Evolutionary conservation across 1,140 invertebrate genomes (phyloP).

Genomic region (Pissodes strobi): DNA sequence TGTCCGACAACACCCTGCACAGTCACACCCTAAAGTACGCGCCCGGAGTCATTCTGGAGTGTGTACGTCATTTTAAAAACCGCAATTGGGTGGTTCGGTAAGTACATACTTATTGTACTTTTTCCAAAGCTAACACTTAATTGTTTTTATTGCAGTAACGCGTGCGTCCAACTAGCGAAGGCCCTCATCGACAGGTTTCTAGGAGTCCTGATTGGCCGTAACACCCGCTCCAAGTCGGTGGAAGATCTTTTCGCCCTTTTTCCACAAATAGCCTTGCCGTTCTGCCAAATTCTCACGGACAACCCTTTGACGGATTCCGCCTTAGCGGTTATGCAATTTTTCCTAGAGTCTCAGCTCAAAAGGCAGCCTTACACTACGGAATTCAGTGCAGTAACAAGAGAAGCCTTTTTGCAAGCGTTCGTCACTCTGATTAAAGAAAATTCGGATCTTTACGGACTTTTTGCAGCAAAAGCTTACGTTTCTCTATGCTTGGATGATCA

Average conservation of each 20-base stretch:
- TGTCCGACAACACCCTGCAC: constrained; percentile 39
- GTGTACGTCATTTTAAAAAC: constrained; percentile 34
- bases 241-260: constrained; percentile 38
- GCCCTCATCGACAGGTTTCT: constrained; percentile 40
- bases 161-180: constrained; percentile 37
- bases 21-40: constrained; percentile 31
- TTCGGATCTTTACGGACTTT: constrained; percentile 36
- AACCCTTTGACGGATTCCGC: constrained; percentile 27
- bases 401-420: constrained; percentile 31
- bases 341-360: constrained; percentile 38
- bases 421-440: constrained; percentile 32
- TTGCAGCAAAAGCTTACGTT: constrained; percentile 33
- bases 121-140: constrained; percentile 4
- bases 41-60: constrained; percentile 24
- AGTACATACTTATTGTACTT: neutral
- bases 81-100: constrained; percentile 39
- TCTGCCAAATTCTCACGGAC: constrained; percentile 26
- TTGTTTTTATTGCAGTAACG: constrained; percentile 39
- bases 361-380: neutral
- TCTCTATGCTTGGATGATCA: constrained; percentile 27
- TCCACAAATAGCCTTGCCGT: constrained; percentile 21
- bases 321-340: constrained; percentile 37
- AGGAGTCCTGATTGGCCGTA: constrained; percentile 30
- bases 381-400: neutral
- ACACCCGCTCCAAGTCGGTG: constrained; percentile 35